Base-by-base conservation (phyloP, 1,140 invertebrate species). In the Dendroctonus ponderosae region DNA sequence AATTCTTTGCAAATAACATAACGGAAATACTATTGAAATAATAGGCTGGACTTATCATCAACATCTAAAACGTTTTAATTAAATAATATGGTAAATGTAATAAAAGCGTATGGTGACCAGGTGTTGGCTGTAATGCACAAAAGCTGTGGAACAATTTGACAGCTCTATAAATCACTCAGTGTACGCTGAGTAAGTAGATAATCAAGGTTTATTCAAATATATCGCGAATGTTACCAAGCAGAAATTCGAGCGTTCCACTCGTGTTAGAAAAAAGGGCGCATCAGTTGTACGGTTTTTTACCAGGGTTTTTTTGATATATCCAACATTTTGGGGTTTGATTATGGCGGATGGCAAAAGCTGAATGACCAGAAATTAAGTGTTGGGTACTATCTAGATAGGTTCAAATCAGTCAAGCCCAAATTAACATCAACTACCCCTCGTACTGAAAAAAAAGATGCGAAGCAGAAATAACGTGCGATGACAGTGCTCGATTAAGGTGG, bases 401-500 rank as follows among this genome's bases (percentile, higher is more conserved):
- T n/a, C n/a, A n/a, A n/a, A n/a, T n/a, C n/a, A n/a, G n/a, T n/a
- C n/a, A n/a, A 9, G 12, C 44, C 44, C 1, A 46, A 46, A 14
- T 46, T 2, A 26, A 26, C 44, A 46, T 46, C 9, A 46, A 46
- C 9, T 46, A 46, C 9, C 44, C 9, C 9, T 46, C 12, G 44
- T 12, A 46, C 12, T 2, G 26, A 26, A 26, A 26, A 26, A 26
- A 39, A 41, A 40, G 53, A 40, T 42, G 37, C 37, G n/a, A 40
- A n/a, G 39, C 40, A 56, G 53, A 42, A 38, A 40, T 56, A 40
- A 56, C 40, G 11, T 56, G 49, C 54, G 41, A 60, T 53, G 57
- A 66, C 64, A 66, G 40, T 59, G 64, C 64, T 48, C 46, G 42
- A 65, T 54, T 65, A 39, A 57, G 40, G 56, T 60, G 48, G 38